Conservation (phyloP, 2,797 vertebrate species). For the Pitangus sulphuratus region DNA sequence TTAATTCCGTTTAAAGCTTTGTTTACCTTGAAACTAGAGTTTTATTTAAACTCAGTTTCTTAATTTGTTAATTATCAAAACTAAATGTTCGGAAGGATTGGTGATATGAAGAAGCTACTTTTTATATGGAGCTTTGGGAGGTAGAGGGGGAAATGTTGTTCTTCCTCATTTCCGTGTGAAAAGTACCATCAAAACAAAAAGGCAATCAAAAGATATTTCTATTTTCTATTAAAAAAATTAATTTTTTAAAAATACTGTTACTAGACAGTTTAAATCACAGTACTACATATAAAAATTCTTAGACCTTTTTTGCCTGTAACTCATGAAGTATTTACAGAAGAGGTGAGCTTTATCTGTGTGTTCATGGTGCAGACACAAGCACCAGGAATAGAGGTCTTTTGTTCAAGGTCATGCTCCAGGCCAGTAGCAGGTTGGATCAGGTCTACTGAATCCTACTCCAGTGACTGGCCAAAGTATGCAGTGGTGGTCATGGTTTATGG, state of each 20-base stretch:
- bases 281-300: not conserved
- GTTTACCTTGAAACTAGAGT: not conserved
- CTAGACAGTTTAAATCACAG: not conserved
- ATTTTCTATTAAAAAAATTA: not conserved
- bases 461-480: not conserved
- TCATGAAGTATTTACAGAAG: not conserved
- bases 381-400: not conserved
- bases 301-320: not conserved
- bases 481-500: not conserved
- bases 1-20: not conserved
- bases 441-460: not conserved
- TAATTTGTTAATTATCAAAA: not conserved
- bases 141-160: not conserved
- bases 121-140: not conserved
- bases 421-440: not conserved
- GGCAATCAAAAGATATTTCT: not conserved
- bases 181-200: not conserved
- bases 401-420: not conserved
- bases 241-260: not conserved
- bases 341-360: not conserved
- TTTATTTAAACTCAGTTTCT: not conserved
- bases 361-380: not conserved
- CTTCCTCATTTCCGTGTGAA: not conserved
- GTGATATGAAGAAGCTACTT: not conserved
- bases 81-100: not conserved